Conservation (phyloP, 1,140 invertebrate genomes). For the Sitobion miscanthi region DNA sequence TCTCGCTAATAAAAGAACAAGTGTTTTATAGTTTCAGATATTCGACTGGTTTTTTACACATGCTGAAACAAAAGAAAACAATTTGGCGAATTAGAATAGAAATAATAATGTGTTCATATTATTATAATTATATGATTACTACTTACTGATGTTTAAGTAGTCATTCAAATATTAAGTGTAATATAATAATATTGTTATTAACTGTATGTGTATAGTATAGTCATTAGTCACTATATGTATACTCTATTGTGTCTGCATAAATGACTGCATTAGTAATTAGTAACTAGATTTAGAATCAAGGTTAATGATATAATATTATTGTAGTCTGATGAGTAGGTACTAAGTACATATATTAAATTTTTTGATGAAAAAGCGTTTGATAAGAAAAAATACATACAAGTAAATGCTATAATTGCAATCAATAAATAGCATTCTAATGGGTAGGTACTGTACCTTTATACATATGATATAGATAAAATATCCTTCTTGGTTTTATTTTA, state of each 20-base stretch:
- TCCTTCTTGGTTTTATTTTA: not conserved
- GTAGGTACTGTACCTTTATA: not conserved
- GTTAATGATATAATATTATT: not conserved
- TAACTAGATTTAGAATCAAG: slow-evolving; percentile 9
- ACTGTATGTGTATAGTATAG: not conserved
- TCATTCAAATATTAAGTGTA: not conserved
- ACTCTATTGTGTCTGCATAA: not conserved
- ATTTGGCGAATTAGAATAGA: not conserved
- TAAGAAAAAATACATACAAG: not conserved
- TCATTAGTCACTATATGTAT: not conserved
- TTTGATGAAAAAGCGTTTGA: not conserved
- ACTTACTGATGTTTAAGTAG: not conserved
- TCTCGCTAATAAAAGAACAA: not conserved
- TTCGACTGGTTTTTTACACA: not conserved
- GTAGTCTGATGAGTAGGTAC: not conserved
- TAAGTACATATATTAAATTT: not conserved
- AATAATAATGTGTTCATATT: not conserved
- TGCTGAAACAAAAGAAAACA: not conserved
- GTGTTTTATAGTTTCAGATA: not conserved
- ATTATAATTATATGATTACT: not conserved
- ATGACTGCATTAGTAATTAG: not conserved
- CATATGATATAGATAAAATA: not conserved
- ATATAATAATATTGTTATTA: not conserved
- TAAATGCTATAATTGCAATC: not conserved
- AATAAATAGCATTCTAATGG: not conserved